A percentile compares a stretch with the other conserved stretches of the same genome.
Conservation (phyloP, 2,888 invertebrate species). For the Tetheella fluctuosa region DNA sequence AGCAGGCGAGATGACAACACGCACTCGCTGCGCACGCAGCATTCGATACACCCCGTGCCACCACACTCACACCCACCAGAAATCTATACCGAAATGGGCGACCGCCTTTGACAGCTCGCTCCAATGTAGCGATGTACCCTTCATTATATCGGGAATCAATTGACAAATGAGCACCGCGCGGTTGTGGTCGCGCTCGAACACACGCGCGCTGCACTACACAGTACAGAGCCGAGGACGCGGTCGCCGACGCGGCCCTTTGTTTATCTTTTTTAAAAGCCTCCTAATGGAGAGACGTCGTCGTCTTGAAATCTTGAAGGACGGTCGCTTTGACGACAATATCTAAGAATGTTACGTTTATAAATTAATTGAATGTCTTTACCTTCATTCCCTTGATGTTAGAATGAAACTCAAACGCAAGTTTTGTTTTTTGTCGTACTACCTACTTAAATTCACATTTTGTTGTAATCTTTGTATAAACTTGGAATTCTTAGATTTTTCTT, state of each 20-base stretch:
- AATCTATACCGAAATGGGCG: slow-evolving; percentile 71
- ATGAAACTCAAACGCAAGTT: slow-evolving; percentile 33
- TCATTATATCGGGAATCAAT: slow-evolving; percentile 83
- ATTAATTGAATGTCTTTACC: slow-evolving; percentile 50
- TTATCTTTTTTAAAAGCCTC: slow-evolving; percentile 61
- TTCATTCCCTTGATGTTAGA: slow-evolving; percentile 38
- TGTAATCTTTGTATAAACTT: not conserved
- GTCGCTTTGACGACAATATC: slow-evolving; percentile 33
- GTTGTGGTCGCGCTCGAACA: slow-evolving; percentile 38
- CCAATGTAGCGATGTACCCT: slow-evolving; percentile 78
- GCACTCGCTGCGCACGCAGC: slow-evolving; percentile 68
- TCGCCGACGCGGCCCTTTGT: slow-evolving; percentile 52
- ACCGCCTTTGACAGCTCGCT: slow-evolving; percentile 76
- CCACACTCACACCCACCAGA: slow-evolving; percentile 62
- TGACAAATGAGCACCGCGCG: slow-evolving; percentile 72
- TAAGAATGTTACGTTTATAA: slow-evolving; percentile 44
- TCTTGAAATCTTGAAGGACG: slow-evolving; percentile 36
- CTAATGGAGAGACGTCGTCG: slow-evolving; percentile 48
- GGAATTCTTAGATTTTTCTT: not conserved
- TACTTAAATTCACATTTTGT: slow-evolving; percentile 17
- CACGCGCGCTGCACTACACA: slow-evolving; percentile 38
- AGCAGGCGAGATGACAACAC: slow-evolving; percentile 61
- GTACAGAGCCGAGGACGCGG: slow-evolving; percentile 27
- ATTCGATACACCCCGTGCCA: slow-evolving; percentile 63
- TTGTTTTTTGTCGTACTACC: slow-evolving; percentile 25